A percentile compares a stretch with the other conserved stretches of the same genome.
phyloP scores from a whole-genome alignment of 2,797 vertebrate species.

The Florisuga fusca region DNA sequence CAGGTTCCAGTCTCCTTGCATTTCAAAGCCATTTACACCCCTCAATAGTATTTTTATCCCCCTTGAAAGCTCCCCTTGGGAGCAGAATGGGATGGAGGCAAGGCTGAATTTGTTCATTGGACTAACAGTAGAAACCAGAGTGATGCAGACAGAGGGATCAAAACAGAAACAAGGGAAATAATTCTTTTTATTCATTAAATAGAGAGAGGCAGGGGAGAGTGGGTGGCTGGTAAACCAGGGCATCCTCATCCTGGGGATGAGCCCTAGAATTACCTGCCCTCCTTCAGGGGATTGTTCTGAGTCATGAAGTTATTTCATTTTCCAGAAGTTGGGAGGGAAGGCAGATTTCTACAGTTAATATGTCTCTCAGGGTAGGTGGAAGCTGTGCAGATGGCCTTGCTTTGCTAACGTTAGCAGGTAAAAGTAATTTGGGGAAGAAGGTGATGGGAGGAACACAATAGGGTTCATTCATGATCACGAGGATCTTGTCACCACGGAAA shows the following conservation, averaged over 20 bases:
- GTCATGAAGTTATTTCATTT: constrained; percentile 47
- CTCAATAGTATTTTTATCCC: background rate
- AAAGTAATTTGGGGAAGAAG: constrained; percentile 31
- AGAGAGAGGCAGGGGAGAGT: background rate
- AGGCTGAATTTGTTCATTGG: background rate
- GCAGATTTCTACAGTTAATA: constrained; percentile 3
- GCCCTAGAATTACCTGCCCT: constrained; percentile 21
- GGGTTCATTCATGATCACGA: constrained; percentile 25
- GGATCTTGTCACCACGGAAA: constrained; percentile 31
- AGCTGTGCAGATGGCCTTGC: background rate
- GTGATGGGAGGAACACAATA: background rate
- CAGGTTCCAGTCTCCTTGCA: rapidly evolving
- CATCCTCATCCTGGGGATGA: background rate
- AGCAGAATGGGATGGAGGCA: background rate
- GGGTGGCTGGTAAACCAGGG: constrained; percentile 6
- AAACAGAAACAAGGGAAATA: background rate
- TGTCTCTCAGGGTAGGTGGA: constrained; percentile 6
- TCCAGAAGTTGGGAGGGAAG: background rate
- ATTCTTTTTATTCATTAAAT: background rate
- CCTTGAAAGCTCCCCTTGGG: background rate
- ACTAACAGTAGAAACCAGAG: background rate
- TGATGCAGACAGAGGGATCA: rapidly evolving
- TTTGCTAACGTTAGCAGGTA: background rate
- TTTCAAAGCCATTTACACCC: background rate
- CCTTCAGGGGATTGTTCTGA: background rate